These are phyloP conservation scores for Hirtodrosophila cameraria DNA, from an alignment of 2,888 invertebrate species.

Conservation along the genomic window DNA sequence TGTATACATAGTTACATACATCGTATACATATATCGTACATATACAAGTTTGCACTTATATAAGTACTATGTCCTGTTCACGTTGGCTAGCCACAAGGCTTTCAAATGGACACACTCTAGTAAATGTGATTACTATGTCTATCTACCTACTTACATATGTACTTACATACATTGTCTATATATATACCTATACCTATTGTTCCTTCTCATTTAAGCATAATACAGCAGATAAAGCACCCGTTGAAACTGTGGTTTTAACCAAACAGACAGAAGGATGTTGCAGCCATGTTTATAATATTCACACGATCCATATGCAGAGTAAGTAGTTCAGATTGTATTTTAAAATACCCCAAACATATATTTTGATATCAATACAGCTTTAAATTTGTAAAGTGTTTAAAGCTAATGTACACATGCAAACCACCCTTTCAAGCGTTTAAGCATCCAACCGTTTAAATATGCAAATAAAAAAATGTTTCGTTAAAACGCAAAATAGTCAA, in stretches of 20 bases:
- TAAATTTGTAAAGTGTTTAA: no score
- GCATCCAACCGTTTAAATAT: no score
- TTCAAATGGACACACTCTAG: constrained; percentile 47
- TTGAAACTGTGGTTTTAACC: constrained; percentile 6
- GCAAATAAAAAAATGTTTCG: no score
- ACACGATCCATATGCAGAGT: constrained; percentile 10
- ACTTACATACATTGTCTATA: constrained; percentile 3
- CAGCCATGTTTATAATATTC: constrained; percentile 1
- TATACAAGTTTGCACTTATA: constrained; percentile 1
- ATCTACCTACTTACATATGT: constrained; percentile 15
- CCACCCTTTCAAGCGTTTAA: no score
- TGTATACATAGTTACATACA: background rate
- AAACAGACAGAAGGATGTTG: background rate
- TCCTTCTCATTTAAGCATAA: background rate
- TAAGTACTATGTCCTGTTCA: constrained; percentile 42
- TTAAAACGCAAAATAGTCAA: no score
- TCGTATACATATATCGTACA: constrained; percentile 1
- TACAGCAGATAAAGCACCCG: constrained; percentile 18
- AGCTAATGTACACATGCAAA: no score
- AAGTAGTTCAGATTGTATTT: constrained; percentile 7
- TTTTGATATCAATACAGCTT: background rate
- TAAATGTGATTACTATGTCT: constrained; percentile 47
- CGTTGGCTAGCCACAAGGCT: constrained; percentile 38
- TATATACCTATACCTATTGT: constrained; percentile 3
- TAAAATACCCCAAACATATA: background rate